Evolutionary conservation across 2,797 vertebrate species (phyloP), one percentile per base, ranked within the genome.

Genomic region (Helarctos malayanus): DNA sequence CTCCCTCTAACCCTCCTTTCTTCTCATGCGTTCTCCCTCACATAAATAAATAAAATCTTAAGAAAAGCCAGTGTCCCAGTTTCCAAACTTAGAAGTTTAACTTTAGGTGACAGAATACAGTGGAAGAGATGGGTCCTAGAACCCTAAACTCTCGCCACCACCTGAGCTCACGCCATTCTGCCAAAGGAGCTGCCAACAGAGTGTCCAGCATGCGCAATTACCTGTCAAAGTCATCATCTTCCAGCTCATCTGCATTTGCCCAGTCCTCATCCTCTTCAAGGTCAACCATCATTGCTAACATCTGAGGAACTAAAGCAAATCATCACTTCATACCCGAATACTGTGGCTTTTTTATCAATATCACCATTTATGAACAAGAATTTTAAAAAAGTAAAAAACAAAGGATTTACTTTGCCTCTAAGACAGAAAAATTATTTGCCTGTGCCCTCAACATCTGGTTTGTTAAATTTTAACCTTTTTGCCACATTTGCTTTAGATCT

Each of bases 201-300:
- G 14, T 47, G 11, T 10, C 4, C 10, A 16, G 1, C 69, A 52
- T 57, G 18, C 27, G 23, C 32, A 52, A 88, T 97, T 98, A 99
- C 99, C 99, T 99, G 98, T 99, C 99, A 98, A 99, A 99, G 98
- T 99, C 99, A 92, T 99, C 99, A 45, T 99, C 99, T 98, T 99
- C 99, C 87, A 99, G 98, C 87, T 99, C 99, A 81, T 99, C 99
- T 3, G 99, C 99, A 99, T 99, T 99, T 65, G 99, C 99, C 99
- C 99, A 99, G 38, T 99, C 99, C 63, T 99, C 99, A 73, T 99
- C 99, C 25, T 99, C 99, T 98, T 99, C 99, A 13, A 99, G 98
- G 97, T 99, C 99, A 98, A 99, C 99, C 99, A 99, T 99, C 99
- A 99, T 99, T 3, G 99, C 98, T 98, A 99, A 97, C 99, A 99